Conservation (phyloP, 2,113 vertebrate species). For the Ibidorhyncha struthersii region DNA sequence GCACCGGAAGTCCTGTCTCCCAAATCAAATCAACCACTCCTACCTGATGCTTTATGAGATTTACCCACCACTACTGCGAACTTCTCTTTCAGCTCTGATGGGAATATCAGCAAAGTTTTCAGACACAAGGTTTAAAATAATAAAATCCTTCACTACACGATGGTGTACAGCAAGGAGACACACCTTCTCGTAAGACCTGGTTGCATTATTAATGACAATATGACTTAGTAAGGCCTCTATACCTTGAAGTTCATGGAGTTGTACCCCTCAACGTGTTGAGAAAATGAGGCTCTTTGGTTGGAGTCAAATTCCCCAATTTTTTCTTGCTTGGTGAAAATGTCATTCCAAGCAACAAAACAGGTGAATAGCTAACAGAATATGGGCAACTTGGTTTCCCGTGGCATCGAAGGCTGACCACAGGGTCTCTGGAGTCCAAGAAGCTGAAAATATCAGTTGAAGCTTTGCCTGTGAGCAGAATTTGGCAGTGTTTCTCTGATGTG, state of each 20-base stretch:
- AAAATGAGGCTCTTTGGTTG: background rate
- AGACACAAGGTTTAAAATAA: background rate
- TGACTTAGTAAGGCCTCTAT: background rate
- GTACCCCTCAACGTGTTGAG: accelerated
- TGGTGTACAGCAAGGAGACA: background rate
- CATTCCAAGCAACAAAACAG: background rate
- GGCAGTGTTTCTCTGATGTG: background rate
- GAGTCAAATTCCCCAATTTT: background rate
- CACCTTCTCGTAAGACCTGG: background rate
- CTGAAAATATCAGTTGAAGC: background rate
- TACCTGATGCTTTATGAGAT: background rate
- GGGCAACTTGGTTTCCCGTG: background rate
- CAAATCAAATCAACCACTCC: background rate
- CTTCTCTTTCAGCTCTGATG: background rate
- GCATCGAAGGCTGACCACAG: background rate
- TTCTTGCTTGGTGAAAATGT: background rate
- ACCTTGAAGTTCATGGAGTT: background rate
- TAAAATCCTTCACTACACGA: background rate
- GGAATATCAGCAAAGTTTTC: background rate
- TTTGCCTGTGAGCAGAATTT: background rate
- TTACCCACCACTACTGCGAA: background rate
- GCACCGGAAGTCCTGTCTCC: background rate
- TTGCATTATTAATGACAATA: background rate
- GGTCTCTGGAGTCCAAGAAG: background rate
- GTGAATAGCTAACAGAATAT: background rate